Evolutionary conservation across 2,113 vertebrate species (phyloP).

Genomic region (Hypomesus transpacificus): DNA sequence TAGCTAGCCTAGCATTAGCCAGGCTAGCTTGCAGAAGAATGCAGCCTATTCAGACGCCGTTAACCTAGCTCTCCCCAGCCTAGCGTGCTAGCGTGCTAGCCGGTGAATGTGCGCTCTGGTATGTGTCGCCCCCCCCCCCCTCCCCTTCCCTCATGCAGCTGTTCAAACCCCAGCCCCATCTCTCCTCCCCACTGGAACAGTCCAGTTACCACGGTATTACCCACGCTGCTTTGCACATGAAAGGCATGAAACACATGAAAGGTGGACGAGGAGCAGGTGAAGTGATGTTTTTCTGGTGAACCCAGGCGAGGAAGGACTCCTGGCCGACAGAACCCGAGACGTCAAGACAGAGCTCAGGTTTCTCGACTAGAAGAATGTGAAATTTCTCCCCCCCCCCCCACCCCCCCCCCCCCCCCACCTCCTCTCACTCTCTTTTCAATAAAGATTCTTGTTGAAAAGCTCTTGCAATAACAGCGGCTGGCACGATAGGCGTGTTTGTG

Average conservation of each 20-base stretch:
- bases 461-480: conserved; percentile 54
- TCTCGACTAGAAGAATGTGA: conserved; percentile 6
- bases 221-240: background rate
- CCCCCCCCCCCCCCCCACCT: background rate
- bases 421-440: conserved; percentile 25
- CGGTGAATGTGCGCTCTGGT: background rate
- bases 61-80: no score
- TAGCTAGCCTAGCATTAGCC: background rate
- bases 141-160: background rate
- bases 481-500: conserved; percentile 53
- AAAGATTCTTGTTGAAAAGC: conserved; percentile 37
- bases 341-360: background rate
- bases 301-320: background rate
- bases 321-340: background rate
- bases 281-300: background rate
- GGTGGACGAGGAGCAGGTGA: background rate
- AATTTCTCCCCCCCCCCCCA: conserved; percentile 13
- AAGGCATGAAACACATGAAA: background rate
- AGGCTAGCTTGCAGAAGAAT: background rate
- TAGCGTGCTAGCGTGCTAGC: no score
- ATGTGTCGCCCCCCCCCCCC: background rate
- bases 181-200: background rate
- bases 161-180: conserved; percentile 5
- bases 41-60: no score
- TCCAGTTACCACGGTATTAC: conserved; percentile 14